Evolutionary conservation across 2,888 invertebrate genomes (phyloP).

Genomic region (Scrobipalpa costella): DNA sequence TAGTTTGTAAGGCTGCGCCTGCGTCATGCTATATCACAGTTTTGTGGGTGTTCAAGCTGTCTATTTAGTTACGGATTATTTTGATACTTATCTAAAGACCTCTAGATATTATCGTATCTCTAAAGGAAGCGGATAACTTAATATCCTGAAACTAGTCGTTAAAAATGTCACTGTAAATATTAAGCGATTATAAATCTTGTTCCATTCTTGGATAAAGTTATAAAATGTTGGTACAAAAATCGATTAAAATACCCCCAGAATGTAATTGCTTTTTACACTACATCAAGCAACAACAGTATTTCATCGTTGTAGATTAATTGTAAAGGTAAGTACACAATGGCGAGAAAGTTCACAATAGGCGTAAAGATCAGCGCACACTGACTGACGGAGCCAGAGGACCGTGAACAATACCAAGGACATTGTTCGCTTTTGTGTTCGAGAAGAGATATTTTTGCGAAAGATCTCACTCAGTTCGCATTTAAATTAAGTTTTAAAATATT

Average conservation of each 20-base stretch:
- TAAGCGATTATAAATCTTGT: too few relatives aligned
- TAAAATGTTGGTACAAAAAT: too few relatives aligned
- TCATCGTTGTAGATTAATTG: not conserved
- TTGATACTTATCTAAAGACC: not conserved
- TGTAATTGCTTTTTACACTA: constrained; percentile 3
- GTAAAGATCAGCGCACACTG: constrained; percentile 38
- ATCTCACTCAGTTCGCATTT: too few relatives aligned
- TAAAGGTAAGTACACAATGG: not conserved
- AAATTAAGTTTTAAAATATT: too few relatives aligned
- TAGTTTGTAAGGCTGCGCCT: too few relatives aligned
- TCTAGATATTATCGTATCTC: not conserved
- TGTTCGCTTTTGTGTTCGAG: constrained; percentile 24
- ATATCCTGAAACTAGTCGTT: not conserved
- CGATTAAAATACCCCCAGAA: not conserved
- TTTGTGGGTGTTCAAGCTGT: not conserved
- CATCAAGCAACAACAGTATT: not conserved
- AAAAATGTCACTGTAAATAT: not conserved
- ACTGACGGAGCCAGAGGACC: constrained; percentile 29
- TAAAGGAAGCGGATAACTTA: constrained; percentile 2
- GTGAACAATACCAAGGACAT: constrained; percentile 6
- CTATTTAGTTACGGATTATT: constrained; percentile 1
- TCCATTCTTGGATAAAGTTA: too few relatives aligned
- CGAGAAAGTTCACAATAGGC: constrained; percentile 17
- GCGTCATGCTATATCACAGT: too few relatives aligned
- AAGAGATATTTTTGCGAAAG: too few relatives aligned